Percentiles rank a stretch among this genome's conserved stretches.
Conservation (phyloP, 2,797 vertebrate genomes). For the Anniella stebbinsi region DNA sequence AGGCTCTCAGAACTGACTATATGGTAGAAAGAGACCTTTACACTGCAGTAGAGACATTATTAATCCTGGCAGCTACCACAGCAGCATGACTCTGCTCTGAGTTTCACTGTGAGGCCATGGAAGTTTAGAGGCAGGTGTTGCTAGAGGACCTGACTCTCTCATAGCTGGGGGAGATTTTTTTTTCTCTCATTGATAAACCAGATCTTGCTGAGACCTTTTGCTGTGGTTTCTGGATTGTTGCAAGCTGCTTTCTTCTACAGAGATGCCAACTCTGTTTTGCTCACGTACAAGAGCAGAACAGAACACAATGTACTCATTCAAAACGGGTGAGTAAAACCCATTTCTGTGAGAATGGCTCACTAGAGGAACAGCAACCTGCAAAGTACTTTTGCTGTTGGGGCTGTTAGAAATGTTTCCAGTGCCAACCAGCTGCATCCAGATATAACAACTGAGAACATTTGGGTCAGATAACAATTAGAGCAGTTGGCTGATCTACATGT, state of each 20-base stretch:
- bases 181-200: neutral
- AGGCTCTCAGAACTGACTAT: neutral
- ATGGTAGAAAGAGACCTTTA: neutral
- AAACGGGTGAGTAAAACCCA: neutral
- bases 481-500: conserved; percentile 15
- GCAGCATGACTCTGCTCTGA: neutral
- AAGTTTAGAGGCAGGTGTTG: neutral
- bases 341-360: conserved; percentile 50
- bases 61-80: neutral
- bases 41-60: neutral
- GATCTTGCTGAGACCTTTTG: neutral
- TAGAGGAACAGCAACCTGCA: conserved; percentile 44
- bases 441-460: neutral
- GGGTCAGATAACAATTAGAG: neutral
- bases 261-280: conserved; percentile 31
- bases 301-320: conserved; percentile 27
- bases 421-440: conserved; percentile 53
- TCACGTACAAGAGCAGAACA: neutral
- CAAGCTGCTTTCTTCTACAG: neutral
- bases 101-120: neutral
- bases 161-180: neutral
- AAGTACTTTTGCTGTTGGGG: conserved; percentile 31
- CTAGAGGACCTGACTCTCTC: neutral
- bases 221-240: neutral
- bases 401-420: conserved; percentile 49